A percentile compares a stretch with the other conserved stretches of the same genome.
Evolutionary conservation across 2,888 invertebrate genomes (phyloP).

Genomic region (Argyresthia goedartella): DNA sequence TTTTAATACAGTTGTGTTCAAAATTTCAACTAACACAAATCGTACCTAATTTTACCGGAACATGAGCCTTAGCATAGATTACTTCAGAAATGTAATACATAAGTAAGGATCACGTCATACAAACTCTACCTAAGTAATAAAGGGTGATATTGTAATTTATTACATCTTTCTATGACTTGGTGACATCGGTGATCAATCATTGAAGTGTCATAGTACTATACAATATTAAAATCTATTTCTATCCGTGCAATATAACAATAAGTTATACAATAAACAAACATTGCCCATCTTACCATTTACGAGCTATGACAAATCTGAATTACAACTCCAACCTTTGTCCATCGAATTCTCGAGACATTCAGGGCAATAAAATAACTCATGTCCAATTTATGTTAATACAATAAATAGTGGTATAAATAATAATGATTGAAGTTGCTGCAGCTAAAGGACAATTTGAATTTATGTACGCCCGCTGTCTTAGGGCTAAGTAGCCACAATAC

Average conservation of each 20-base stretch:
- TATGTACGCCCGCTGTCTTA: conserved; percentile 49
- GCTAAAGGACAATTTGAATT: conserved; percentile 59
- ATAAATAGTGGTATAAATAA: conserved; percentile 69
- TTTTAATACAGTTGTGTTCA: too few species aligned
- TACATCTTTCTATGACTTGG: too few species aligned
- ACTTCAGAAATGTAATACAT: too few species aligned
- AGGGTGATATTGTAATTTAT: too few species aligned
- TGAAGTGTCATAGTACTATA: not conserved
- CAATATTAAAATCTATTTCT: not conserved
- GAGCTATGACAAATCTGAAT: conserved; percentile 64
- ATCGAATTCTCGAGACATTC: conserved; percentile 52
- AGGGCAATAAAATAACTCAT: conserved; percentile 66
- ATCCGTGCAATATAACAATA: not conserved
- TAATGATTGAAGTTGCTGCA: conserved; percentile 30
- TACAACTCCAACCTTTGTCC: conserved; percentile 62
- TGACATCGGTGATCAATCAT: too few species aligned
- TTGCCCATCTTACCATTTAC: conserved; percentile 33
- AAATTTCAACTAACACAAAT: too few species aligned
- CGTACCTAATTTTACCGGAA: too few species aligned
- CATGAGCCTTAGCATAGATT: too few species aligned
- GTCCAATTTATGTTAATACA: conserved; percentile 71
- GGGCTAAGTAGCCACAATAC: conserved; percentile 15
- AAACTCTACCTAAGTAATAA: too few species aligned
- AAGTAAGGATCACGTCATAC: too few species aligned
- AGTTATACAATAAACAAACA: conserved; percentile 40